Base-by-base conservation (phyloP, 2,888 invertebrate genomes). In the Cantharis flavilabris region DNA sequence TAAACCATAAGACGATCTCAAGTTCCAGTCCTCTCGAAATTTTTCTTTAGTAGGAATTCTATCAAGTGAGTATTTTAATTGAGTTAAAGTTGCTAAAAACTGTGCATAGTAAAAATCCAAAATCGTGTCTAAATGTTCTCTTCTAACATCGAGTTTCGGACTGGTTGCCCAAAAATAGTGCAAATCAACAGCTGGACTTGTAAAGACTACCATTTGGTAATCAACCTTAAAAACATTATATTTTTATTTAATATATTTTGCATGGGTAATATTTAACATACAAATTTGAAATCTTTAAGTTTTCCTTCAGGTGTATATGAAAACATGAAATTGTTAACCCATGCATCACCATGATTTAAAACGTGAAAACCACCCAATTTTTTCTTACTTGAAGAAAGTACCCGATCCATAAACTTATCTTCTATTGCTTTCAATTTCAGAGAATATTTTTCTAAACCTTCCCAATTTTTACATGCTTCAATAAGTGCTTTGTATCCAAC, bases 241-340 rank as follows among this genome's bases (percentile, higher is more conserved):
- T 70, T 14, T 14, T 49, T 18, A 70, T 3, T 14, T 65, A 16
- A 0, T 28, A 49, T 7, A 26, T 26, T 26, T 4, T 4, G 1
- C 5, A 20, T 20, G 3, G 20, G 16, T 72, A 26, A 49, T 33
- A 67, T 70, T 7, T 28, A 72, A 86, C 88, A 86, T 83, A 89
- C 89, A 77, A 89, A 89, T 79, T 85, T 86, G 11, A 88, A 84
- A 26, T 90, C 89, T 63, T 84, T 82, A 7, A 89, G 84, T 30
- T 84, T 82, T 16, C 86, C 86, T 74, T 86, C 82, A 14, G 86
- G 80, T 76, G 88, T 82, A 78, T 90, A 89, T 81, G 89, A 88
- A 78, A 90, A 90, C 81, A 91, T 87, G 82, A 91, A 88, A 80
- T 91, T 91, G 79, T 90, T 90, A 0, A 89, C 85, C 90, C 90